Conservation (phyloP, 2,797 vertebrate genomes). For the Sebastolobus altivelis region DNA sequence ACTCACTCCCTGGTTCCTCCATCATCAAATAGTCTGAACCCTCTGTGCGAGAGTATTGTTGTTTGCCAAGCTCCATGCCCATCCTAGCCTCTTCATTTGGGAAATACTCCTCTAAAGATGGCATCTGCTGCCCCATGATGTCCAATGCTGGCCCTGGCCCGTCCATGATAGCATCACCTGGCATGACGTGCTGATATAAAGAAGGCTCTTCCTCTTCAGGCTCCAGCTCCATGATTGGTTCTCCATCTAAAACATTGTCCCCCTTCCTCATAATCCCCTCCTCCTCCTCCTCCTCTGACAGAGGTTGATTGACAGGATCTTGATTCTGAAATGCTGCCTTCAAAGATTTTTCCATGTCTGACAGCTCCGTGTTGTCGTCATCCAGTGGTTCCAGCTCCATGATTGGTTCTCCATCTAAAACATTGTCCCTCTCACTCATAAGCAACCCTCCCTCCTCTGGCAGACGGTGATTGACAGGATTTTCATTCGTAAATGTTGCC, state of each 20-base stretch:
- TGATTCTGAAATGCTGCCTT: constrained; percentile 11
- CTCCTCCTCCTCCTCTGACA: constrained; percentile 18
- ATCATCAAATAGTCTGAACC: neutral
- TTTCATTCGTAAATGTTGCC: neutral
- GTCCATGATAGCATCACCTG: constrained; percentile 16
- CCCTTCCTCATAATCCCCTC: neutral
- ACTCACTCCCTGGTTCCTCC: neutral
- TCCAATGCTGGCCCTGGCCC: constrained; percentile 39
- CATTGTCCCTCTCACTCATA: neutral
- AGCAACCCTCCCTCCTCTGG: constrained; percentile 16
- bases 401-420: neutral
- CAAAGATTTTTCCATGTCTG: constrained; percentile 13
- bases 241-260: neutral
- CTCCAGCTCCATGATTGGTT: constrained; percentile 38
- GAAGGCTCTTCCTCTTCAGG: constrained; percentile 23
- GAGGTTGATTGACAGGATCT: neutral
- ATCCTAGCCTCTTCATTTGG: constrained; percentile 25
- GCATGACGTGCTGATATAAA: neutral
- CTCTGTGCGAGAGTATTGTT: neutral
- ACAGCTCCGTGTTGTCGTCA: neutral
- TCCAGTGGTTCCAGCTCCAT: constrained; percentile 45
- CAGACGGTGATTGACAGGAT: neutral
- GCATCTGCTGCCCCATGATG: neutral
- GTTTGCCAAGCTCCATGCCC: neutral
- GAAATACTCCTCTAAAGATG: constrained; percentile 27